Evolutionary conservation across 2,113 vertebrate genomes (phyloP), one percentile per base, ranked within the genome.

Genomic region (Typhlomys cinereus): DNA sequence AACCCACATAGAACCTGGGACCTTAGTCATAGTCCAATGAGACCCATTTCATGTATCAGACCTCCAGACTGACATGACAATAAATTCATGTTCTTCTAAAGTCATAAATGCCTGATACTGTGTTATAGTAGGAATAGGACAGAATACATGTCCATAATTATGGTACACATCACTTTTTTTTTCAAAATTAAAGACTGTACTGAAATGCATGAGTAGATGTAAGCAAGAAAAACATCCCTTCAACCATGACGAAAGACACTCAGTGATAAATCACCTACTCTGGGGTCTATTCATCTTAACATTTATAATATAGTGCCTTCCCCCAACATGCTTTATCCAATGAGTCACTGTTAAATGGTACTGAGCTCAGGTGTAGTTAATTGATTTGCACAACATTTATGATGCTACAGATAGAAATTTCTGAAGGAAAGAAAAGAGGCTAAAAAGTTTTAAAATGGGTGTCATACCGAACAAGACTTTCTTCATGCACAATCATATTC

Each of bases 401-500:
- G 69, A 21, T 25, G 21, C n/a, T 41, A 87, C 41, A 88, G 64
- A 52, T 52, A 88, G 73, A 92, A 95, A 90, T 57, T 36, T 67
- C 73, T 73, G 76, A 89, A 80, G 80, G 17, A 34, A 89, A 59
- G 66, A 85, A 4, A 71, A 83, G 10, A 82, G 27, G 52, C 23
- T 36, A 54, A 92, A 44, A 85, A 69, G 85, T 76, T n/a, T n/a
- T n/a, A 90, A 93, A 91, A 57, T 25, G 64, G n/a, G 9, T 78
- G 54, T 59, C 44, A 50, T 74, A 64, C 41, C 64, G 64, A 57
- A 76, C 71, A 12, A 66, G 18, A 89, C 15, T 80, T 75, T 57
- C 20, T 86, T 86, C 75, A 79, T 20, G 79, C 0, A 41, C 34
- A 95, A 75, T 83, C 61, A 41, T 54, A 48, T 15, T 31, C 1